Percentiles rank a stretch among this genome's conserved stretches.
These are phyloP conservation scores for Rhinoderma darwinii DNA, from an alignment of 2,113 vertebrate genomes.

Conservation along the genomic window DNA sequence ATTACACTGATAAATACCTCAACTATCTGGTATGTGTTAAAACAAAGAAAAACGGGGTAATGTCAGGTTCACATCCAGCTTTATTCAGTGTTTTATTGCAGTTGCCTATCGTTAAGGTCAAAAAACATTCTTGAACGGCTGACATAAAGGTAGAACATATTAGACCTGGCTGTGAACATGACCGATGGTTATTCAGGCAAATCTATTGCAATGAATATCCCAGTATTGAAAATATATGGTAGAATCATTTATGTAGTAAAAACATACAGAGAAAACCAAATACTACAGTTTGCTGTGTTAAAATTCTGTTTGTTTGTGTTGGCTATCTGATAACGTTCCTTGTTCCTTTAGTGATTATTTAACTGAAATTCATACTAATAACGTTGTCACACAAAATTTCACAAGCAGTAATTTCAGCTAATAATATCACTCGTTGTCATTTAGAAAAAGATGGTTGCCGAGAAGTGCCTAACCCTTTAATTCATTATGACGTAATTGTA, in stretches of 20 bases:
- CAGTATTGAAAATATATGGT: conserved; percentile 10
- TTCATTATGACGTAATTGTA: no score
- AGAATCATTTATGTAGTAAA: no score
- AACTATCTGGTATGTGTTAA: conserved; percentile 45
- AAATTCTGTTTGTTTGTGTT: background rate
- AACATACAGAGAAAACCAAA: background rate
- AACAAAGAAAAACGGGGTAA: conserved; percentile 23
- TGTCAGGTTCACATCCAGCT: conserved; percentile 18
- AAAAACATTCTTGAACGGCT: background rate
- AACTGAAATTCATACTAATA: background rate
- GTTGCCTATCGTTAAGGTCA: conserved; percentile 31
- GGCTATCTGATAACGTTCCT: background rate
- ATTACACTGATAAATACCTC: conserved; percentile 32
- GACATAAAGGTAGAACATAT: conserved; percentile 9
- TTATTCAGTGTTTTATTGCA: conserved; percentile 31
- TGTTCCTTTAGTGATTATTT: background rate
- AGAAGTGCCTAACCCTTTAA: no score
- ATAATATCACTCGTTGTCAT: background rate
- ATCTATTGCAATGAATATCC: background rate
- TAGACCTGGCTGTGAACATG: conserved; percentile 12
- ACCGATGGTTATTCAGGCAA: background rate
- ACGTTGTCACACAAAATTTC: background rate
- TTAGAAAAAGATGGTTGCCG: background rate
- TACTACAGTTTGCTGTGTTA: background rate
- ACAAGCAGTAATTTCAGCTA: background rate